Conservation (phyloP, 2,888 invertebrate species). For the Lucinisca nassula region DNA sequence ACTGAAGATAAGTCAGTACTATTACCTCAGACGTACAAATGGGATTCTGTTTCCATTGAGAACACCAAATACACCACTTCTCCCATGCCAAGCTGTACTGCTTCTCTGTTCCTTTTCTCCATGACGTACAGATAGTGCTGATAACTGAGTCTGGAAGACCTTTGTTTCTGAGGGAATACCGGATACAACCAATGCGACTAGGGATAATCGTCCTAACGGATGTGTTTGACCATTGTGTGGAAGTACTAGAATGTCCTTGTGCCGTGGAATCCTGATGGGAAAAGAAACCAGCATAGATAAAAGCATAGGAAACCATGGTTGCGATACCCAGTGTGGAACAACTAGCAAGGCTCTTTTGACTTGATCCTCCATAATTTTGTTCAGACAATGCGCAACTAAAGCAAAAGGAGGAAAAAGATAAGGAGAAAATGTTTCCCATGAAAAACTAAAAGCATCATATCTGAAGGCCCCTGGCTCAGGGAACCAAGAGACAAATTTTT, state of each 20-base stretch:
- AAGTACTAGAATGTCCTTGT: slow-evolving; percentile 39
- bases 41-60: slow-evolving; percentile 38
- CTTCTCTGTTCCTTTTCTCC: slow-evolving; percentile 43
- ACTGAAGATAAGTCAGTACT: slow-evolving; percentile 27
- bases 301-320: slow-evolving; percentile 57
- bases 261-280: slow-evolving; percentile 50
- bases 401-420: slow-evolving; percentile 60
- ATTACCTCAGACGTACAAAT: slow-evolving; percentile 36
- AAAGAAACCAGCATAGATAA: slow-evolving; percentile 35
- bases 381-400: slow-evolving; percentile 23
- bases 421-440: slow-evolving; percentile 47
- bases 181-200: slow-evolving; percentile 46
- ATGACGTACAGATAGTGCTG: slow-evolving; percentile 12
- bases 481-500: slow-evolving; percentile 41
- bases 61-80: slow-evolving; percentile 54
- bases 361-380: slow-evolving; percentile 30
- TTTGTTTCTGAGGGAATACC: slow-evolving; percentile 35
- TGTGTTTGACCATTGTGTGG: slow-evolving; percentile 40
- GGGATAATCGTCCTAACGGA: slow-evolving; percentile 25
- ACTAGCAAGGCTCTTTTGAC: slow-evolving; percentile 45
- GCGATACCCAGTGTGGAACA: slow-evolving; percentile 50
- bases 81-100: slow-evolving; percentile 50
- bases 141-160: slow-evolving; percentile 48
- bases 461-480: slow-evolving; percentile 38
- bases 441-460: slow-evolving; percentile 44